phyloP scores from a whole-genome alignment of 2,888 invertebrate genomes.

The Drosophila emarginata region DNA sequence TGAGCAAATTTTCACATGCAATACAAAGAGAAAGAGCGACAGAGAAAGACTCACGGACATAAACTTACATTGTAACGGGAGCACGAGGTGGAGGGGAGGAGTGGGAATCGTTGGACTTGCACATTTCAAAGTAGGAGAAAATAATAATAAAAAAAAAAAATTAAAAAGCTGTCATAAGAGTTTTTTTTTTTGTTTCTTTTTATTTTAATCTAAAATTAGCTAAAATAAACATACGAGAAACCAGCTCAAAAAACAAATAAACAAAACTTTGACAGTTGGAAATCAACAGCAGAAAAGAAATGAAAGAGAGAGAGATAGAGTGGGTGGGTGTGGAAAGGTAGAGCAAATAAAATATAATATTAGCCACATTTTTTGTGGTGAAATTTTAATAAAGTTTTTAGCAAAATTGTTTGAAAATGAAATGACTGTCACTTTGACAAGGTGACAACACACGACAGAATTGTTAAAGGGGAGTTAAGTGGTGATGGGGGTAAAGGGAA shows the following conservation, averaged over 20 bases:
- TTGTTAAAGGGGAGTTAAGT: neutral
- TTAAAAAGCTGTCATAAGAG: slow-evolving; percentile 7
- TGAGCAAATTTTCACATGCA: slow-evolving; percentile 74
- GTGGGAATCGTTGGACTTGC: neutral
- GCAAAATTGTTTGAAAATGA: slow-evolving; percentile 39
- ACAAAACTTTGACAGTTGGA: slow-evolving; percentile 68
- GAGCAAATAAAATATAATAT: slow-evolving; percentile 20
- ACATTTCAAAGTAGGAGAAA: slow-evolving; percentile 21
- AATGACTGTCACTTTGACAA: slow-evolving; percentile 53
- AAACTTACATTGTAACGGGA: neutral
- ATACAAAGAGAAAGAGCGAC: slow-evolving; percentile 18
- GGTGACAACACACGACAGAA: slow-evolving; percentile 21
- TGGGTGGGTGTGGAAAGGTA: neutral
- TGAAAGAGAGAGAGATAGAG: neutral
- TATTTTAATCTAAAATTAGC: slow-evolving; percentile 56
- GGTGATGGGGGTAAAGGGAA: neutral
- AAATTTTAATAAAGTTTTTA: slow-evolving; percentile 68
- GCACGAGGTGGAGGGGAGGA: no score
- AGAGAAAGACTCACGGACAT: neutral
- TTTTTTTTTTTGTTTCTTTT: neutral
- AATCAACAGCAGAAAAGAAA: slow-evolving; percentile 39
- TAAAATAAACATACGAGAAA: slow-evolving; percentile 33
- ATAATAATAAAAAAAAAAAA: no score
- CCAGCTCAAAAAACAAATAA: slow-evolving; percentile 42
- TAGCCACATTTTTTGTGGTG: slow-evolving; percentile 50